These are phyloP conservation scores for Drosophila aff. DNA, from an alignment of 1,140 invertebrate species.

Conservation along the genomic window DNA sequence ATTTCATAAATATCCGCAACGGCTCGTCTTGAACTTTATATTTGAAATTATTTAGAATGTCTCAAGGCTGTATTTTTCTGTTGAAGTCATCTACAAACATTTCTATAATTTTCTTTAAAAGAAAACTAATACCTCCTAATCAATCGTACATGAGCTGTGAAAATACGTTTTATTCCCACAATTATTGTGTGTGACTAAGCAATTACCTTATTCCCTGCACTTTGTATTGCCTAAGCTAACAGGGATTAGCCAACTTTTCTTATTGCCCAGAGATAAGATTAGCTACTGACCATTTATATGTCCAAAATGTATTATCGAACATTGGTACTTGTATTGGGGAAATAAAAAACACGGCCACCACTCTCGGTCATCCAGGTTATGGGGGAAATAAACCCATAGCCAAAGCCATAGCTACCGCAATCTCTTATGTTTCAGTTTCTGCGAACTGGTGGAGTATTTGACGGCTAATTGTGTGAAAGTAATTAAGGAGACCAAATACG, in stretches of 20 bases:
- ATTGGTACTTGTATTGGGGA: slow-evolving; percentile 4
- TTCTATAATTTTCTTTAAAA: too few relatives aligned
- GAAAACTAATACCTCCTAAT: too few relatives aligned
- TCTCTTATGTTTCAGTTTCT: slow-evolving; percentile 25
- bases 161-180: background rate
- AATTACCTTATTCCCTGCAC: background rate
- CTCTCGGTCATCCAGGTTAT: slow-evolving; percentile 16
- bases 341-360: slow-evolving; percentile 22
- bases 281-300: background rate
- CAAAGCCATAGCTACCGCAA: slow-evolving; percentile 1
- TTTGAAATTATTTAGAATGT: background rate
- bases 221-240: slow-evolving; percentile 7
- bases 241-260: slow-evolving; percentile 20
- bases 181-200: background rate
- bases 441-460: slow-evolving; percentile 27
- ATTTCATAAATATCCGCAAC: background rate
- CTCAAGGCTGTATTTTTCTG: too few relatives aligned
- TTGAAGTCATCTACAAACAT: too few relatives aligned
- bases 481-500: slow-evolving; percentile 58
- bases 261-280: slow-evolving; percentile 23
- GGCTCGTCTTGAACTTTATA: too few relatives aligned
- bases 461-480: slow-evolving; percentile 68
- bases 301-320: slow-evolving; percentile 18
- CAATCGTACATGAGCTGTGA: background rate
- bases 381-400: slow-evolving; percentile 22